These are phyloP conservation scores for Esox niger DNA, from an alignment of 2,113 vertebrate species.

Conservation along the genomic window DNA sequence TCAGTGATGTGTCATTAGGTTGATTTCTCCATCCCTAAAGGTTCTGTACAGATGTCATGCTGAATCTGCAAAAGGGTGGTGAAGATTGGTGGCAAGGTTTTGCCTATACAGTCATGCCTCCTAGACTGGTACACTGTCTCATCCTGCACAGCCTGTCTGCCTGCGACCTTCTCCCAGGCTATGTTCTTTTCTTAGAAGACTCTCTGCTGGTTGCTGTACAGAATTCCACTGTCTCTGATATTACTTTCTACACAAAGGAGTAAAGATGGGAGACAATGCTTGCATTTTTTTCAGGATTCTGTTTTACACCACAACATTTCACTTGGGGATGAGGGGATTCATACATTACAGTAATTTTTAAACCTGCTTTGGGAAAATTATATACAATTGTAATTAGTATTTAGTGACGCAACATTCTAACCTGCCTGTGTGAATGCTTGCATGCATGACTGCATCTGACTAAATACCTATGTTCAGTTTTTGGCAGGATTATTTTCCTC, in stretches of 20 bases:
- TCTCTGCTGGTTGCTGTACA: background rate
- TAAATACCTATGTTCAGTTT: conserved; percentile 68
- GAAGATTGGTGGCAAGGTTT: conserved; percentile 8
- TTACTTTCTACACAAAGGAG: no score
- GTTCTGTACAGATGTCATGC: conserved; percentile 24
- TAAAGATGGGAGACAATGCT: no score
- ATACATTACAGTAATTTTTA: no score
- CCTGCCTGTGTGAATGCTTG: background rate
- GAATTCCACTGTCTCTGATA: background rate
- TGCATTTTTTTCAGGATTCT: no score
- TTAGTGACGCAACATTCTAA: background rate
- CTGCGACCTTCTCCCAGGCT: conserved; percentile 14
- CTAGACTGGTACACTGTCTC: background rate
- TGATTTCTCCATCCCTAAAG: conserved; percentile 32
- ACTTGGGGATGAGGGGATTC: no score
- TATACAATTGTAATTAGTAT: no score
- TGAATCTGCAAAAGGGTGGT: conserved; percentile 15
- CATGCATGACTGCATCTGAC: conserved; percentile 35
- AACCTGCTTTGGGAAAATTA: no score
- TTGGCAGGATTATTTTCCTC: no score
- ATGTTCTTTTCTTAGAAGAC: conserved; percentile 11
- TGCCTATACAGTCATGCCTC: background rate
- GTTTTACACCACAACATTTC: no score
- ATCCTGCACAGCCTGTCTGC: conserved; percentile 2
- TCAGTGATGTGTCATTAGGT: conserved; percentile 30